Evolutionary conservation across 2,888 invertebrate species (phyloP).

Genomic region (Cryptosula pallasiana): DNA sequence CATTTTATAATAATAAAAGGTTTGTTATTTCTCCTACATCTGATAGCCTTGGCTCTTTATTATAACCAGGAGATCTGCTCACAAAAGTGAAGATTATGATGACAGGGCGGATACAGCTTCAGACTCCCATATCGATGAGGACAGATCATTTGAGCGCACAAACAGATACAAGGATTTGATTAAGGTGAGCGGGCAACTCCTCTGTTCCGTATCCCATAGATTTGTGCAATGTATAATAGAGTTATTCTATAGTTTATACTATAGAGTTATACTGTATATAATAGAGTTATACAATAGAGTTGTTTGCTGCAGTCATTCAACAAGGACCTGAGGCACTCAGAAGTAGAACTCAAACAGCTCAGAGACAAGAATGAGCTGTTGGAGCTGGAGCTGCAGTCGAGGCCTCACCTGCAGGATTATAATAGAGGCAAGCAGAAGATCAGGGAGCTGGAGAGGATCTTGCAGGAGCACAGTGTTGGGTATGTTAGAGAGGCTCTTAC

Average conservation of each 20-base stretch:
- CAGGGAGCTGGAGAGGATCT: constrained; percentile 39
- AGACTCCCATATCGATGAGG: constrained; percentile 17
- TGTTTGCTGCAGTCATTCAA: constrained; percentile 35
- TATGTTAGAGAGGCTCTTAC: constrained; percentile 39
- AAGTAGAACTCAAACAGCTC: constrained; percentile 34
- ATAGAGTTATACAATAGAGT: neutral
- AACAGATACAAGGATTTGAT: constrained; percentile 6
- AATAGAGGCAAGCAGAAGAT: constrained; percentile 36
- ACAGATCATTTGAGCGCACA: neutral
- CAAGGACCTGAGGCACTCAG: constrained; percentile 36
- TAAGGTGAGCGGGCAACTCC: neutral
- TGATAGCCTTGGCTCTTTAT: too few species aligned
- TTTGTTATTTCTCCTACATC: too few species aligned
- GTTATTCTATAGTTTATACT: neutral
- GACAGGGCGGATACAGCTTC: neutral
- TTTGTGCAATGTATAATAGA: neutral
- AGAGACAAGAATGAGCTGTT: constrained; percentile 38
- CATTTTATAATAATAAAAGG: too few species aligned
- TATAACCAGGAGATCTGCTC: neutral
- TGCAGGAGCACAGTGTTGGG: constrained; percentile 41
- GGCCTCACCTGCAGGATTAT: constrained; percentile 41
- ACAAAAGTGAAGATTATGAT: neutral
- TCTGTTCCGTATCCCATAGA: neutral
- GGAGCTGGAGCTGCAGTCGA: constrained; percentile 36
- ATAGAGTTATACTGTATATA: neutral